A percentile compares a stretch with the other conserved stretches of the same genome.
Conservation (phyloP, 2,888 invertebrate genomes). For the Sceliomorpha sp. region DNA sequence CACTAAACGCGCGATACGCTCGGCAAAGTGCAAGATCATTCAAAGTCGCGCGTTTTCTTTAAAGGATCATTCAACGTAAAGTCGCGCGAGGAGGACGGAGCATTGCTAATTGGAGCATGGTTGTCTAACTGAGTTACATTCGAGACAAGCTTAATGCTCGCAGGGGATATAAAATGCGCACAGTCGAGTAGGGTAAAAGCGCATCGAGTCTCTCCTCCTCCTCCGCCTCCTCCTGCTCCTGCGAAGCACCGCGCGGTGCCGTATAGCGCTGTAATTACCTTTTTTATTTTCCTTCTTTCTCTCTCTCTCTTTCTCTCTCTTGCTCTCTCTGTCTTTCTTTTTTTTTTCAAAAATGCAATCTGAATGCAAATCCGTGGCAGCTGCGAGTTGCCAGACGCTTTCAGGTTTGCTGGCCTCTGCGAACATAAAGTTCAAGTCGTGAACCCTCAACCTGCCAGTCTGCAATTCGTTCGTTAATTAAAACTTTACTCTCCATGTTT, state of each 20-base stretch:
- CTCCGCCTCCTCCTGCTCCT: slow-evolving; percentile 9
- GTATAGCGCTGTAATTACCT: slow-evolving; percentile 67
- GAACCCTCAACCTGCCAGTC: slow-evolving; percentile 54
- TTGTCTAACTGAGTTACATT: slow-evolving; percentile 11
- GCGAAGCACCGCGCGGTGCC: slow-evolving; percentile 9
- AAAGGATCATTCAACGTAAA: slow-evolving; percentile 1
- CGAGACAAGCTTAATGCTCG: slow-evolving; percentile 16
- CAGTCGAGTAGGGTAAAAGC: slow-evolving; percentile 13
- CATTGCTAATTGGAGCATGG: slow-evolving; percentile 18
- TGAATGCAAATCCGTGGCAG: slow-evolving; percentile 77
- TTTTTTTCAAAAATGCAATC: slow-evolving; percentile 70
- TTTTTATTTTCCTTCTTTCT: slow-evolving; percentile 54
- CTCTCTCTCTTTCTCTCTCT: slow-evolving; percentile 26
- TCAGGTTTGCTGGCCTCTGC: slow-evolving; percentile 65
- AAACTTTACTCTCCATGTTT: slow-evolving; percentile 71
- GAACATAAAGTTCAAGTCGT: slow-evolving; percentile 59
- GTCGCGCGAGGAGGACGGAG: neutral
- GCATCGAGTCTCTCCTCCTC: slow-evolving; percentile 15
- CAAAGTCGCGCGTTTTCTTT: neutral
- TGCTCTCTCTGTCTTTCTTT: slow-evolving; percentile 25
- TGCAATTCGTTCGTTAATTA: slow-evolving; percentile 76
- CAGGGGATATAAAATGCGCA: slow-evolving; percentile 9
- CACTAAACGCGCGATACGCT: neutral
- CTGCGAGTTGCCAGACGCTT: slow-evolving; percentile 69
- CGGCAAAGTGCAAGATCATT: slow-evolving; percentile 2